Evolutionary conservation across 2,113 vertebrate genomes (phyloP).

Genomic region (Synchiropus splendidus): DNA sequence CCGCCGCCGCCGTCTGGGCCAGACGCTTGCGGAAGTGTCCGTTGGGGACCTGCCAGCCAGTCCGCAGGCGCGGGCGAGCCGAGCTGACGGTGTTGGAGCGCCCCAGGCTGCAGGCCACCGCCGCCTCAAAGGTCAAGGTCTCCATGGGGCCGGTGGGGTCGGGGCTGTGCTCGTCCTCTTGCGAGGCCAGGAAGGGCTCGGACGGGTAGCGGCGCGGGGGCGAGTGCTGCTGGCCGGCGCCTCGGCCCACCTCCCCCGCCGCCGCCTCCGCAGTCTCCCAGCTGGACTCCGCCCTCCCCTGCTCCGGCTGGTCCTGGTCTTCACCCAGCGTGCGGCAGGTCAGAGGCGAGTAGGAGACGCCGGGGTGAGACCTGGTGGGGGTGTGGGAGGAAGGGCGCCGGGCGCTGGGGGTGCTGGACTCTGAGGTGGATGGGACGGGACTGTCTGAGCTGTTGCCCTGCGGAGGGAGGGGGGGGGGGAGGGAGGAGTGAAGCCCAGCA

Average conservation of each 20-base stretch:
- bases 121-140: constrained; percentile 94
- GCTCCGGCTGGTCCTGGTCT: constrained; percentile 36
- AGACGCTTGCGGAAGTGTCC: constrained; percentile 90
- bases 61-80: constrained; percentile 73
- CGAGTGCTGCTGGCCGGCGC: constrained; percentile 36
- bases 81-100: constrained; percentile 91
- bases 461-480: no score
- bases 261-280: constrained; percentile 35
- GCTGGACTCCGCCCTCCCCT: constrained; percentile 52
- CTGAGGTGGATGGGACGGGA: constrained; percentile 90
- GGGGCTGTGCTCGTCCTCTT: constrained; percentile 86
- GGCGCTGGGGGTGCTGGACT: constrained; percentile 89
- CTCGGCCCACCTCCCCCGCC: constrained; percentile 20
- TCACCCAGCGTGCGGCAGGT: constrained; percentile 67
- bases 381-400: constrained; percentile 82
- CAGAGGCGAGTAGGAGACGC: constrained; percentile 88
- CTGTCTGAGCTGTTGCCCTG: constrained; percentile 93
- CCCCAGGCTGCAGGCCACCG: constrained; percentile 88
- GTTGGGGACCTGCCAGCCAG: constrained; percentile 93
- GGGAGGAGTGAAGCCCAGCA: no score
- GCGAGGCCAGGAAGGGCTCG: constrained; percentile 86
- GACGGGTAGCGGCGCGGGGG: constrained; percentile 87
- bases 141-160: constrained; percentile 87
- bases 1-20: constrained; percentile 75
- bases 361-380: constrained; percentile 80